Evolutionary conservation across 2,797 vertebrate genomes (phyloP).

Genomic region (Sebastes wilsoni): DNA sequence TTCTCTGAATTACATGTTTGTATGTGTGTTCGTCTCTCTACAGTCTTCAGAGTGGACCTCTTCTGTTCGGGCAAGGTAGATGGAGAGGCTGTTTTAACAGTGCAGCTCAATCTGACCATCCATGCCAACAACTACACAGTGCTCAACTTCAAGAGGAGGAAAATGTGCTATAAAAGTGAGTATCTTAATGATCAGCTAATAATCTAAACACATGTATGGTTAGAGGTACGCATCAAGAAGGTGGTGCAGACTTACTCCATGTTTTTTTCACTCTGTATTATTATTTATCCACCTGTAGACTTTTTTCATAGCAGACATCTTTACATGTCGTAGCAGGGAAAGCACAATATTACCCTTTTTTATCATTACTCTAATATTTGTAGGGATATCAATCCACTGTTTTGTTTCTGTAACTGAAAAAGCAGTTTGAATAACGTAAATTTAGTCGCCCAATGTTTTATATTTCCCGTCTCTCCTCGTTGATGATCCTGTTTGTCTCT

Average conservation of each 20-base stretch:
- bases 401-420: too few relatives aligned
- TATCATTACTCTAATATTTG: too few relatives aligned
- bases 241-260: background rate
- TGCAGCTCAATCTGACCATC: constrained; percentile 96
- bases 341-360: background rate
- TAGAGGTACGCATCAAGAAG: background rate
- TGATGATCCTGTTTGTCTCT: too few relatives aligned
- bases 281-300: background rate
- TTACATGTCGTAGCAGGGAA: background rate
- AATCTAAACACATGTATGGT: background rate
- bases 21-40: background rate
- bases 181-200: background rate
- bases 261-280: background rate
- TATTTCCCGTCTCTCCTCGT: too few relatives aligned
- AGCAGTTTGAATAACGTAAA: too few relatives aligned
- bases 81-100: constrained; percentile 91
- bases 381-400: too few relatives aligned
- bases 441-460: too few relatives aligned
- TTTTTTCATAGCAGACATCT: background rate
- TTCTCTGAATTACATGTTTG: background rate
- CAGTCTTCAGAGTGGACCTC: constrained; percentile 96
- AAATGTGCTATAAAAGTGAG: constrained; percentile 99
- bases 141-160: constrained; percentile 99
- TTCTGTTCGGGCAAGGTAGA: constrained; percentile 94
- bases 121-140: constrained; percentile 97